Conservation (phyloP, 37 sponge, comb jelly and placozoan genomes). For the Bolinopsis microptera region DNA sequence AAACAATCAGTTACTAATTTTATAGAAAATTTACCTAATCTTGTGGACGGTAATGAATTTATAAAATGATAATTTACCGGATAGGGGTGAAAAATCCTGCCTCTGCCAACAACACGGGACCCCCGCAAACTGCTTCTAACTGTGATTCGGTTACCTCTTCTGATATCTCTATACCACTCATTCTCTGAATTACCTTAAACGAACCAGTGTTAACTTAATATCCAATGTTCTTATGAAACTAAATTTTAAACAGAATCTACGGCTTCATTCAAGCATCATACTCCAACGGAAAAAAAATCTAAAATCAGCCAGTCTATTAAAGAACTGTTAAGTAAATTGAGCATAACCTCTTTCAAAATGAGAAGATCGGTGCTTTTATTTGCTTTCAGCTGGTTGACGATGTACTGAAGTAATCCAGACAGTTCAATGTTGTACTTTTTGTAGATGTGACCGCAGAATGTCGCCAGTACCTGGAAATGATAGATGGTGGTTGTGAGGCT, state of each 20-base stretch:
- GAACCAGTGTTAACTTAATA: too few species aligned
- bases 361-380: conserved; percentile 96
- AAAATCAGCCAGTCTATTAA: too few species aligned
- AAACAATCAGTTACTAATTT: too few species aligned
- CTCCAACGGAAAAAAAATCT: too few species aligned
- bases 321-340: too few species aligned
- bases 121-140: conserved; percentile 90
- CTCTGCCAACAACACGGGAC: conserved; percentile 91
- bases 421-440: conserved; percentile 90
- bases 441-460: conserved; percentile 89
- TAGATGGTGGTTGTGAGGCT: too few species aligned
- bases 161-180: conserved; percentile 92
- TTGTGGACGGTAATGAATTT: too few species aligned
- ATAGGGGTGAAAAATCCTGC: conserved; percentile 67
- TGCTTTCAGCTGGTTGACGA: conserved; percentile 94
- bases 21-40: too few species aligned
- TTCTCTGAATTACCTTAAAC: conserved; percentile 81
- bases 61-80: background rate
- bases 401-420: conserved; percentile 90
- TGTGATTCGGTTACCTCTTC: conserved; percentile 87
- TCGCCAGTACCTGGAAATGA: conserved; percentile 84
- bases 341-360: conserved; percentile 88
- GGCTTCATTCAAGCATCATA: too few species aligned
- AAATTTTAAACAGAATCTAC: too few species aligned
- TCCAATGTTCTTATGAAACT: too few species aligned